phyloP scores from a whole-genome alignment of 2,888 invertebrate genomes.

The Pseudoips prasinana region DNA sequence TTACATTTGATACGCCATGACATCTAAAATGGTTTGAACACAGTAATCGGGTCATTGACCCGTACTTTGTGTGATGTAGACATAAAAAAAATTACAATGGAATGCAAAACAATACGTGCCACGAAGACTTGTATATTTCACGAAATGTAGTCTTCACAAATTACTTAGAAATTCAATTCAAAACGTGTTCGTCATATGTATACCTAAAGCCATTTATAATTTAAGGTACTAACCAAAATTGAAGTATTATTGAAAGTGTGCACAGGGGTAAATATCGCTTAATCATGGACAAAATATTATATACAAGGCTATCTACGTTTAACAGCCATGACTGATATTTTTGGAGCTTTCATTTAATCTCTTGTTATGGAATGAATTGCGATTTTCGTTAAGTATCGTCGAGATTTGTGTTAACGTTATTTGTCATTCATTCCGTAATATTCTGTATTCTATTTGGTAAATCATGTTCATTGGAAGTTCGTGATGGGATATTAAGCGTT shows the following conservation, averaged over 20 bases:
- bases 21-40: too few species aligned
- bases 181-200: too few species aligned
- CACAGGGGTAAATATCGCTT: conserved; percentile 36
- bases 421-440: too few species aligned
- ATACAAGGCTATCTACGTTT: conserved; percentile 21
- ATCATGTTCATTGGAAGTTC: too few species aligned
- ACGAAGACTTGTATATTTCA: not conserved
- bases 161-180: too few species aligned
- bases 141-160: not conserved
- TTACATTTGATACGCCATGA: conserved; percentile 8
- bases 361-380: conserved; percentile 27
- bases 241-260: too few species aligned
- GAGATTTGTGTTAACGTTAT: conserved; percentile 7
- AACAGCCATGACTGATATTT: conserved; percentile 18
- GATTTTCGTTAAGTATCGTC: conserved; percentile 17
- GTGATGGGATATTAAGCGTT: too few species aligned
- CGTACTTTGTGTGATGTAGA: conserved; percentile 8
- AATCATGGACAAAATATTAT: conserved; percentile 45
- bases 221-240: too few species aligned
- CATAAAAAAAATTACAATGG: conserved; percentile 17
- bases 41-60: conserved; percentile 20
- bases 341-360: conserved; percentile 21
- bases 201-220: too few species aligned
- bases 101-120: not conserved
- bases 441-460: too few species aligned